Conservation (phyloP, 1,140 invertebrate species). For the Theocolax elegans region DNA sequence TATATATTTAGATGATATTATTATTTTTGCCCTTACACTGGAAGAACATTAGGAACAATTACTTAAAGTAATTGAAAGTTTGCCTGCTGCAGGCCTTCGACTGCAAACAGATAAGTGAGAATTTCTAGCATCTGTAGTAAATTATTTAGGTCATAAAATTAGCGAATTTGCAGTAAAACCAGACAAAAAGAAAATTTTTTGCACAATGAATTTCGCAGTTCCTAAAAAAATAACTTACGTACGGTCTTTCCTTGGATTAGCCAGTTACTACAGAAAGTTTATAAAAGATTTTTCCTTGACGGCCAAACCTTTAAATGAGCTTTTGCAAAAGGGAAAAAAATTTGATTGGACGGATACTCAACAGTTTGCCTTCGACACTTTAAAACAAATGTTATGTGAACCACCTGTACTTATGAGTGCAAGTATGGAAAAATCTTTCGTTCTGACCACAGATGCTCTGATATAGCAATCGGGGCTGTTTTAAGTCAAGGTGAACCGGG, state of each 20-base stretch:
- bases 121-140: no score
- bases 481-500: constrained; percentile 48
- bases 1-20: no score
- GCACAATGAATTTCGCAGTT: background rate
- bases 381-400: background rate
- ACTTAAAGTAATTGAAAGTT: no score
- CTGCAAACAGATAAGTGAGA: no score
- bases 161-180: no score
- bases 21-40: no score
- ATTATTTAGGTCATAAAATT: no score
- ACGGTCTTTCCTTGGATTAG: constrained; percentile 15
- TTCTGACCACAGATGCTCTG: constrained; percentile 60
- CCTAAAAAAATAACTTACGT: background rate
- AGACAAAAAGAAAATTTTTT: no score
- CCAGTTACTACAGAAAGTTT: constrained; percentile 15
- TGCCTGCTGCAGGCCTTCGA: no score
- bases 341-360: background rate
- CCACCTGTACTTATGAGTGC: constrained; percentile 54
- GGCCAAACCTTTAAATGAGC: background rate
- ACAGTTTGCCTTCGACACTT: background rate
- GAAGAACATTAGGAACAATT: no score
- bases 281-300: constrained; percentile 4
- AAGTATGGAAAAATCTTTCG: constrained; percentile 55
- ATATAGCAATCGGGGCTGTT: constrained; percentile 54
- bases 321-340: background rate